phyloP scores from a whole-genome alignment of 2,888 invertebrate genomes.

The Gari tellinella region DNA sequence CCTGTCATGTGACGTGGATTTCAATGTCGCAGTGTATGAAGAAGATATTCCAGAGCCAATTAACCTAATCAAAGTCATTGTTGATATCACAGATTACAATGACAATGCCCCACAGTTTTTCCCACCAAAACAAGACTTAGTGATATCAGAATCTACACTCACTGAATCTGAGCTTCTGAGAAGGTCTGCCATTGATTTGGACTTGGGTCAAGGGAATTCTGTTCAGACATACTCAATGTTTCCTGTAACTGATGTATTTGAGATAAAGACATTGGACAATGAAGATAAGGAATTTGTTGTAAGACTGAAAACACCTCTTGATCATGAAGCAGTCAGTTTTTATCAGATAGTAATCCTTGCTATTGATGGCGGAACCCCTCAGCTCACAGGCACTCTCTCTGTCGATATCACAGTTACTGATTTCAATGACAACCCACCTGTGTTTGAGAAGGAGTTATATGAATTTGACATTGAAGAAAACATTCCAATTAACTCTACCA shows the following conservation, averaged over 20 bases:
- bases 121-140: constrained; percentile 34
- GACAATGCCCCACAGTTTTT: constrained; percentile 74
- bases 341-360: constrained; percentile 72
- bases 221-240: constrained; percentile 66
- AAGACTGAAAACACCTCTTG: constrained; percentile 66
- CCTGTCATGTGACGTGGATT: constrained; percentile 62
- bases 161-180: constrained; percentile 57
- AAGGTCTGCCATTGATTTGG: constrained; percentile 68
- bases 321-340: constrained; percentile 68
- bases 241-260: constrained; percentile 63
- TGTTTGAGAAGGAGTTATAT: constrained; percentile 56
- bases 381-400: constrained; percentile 60
- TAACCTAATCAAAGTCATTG: constrained; percentile 63
- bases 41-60: constrained; percentile 47
- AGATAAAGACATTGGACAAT: constrained; percentile 52
- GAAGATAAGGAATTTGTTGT: constrained; percentile 70
- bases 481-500: constrained; percentile 36
- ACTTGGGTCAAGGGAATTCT: constrained; percentile 66
- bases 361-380: constrained; percentile 67
- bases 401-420: constrained; percentile 64
- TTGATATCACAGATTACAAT: constrained; percentile 72
- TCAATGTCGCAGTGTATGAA: constrained; percentile 69
- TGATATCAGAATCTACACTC: constrained; percentile 65
- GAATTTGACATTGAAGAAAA: constrained; percentile 61
- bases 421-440: constrained; percentile 69